Conservation (phyloP, 2,797 vertebrate species). For the Cuniculus paca region DNA sequence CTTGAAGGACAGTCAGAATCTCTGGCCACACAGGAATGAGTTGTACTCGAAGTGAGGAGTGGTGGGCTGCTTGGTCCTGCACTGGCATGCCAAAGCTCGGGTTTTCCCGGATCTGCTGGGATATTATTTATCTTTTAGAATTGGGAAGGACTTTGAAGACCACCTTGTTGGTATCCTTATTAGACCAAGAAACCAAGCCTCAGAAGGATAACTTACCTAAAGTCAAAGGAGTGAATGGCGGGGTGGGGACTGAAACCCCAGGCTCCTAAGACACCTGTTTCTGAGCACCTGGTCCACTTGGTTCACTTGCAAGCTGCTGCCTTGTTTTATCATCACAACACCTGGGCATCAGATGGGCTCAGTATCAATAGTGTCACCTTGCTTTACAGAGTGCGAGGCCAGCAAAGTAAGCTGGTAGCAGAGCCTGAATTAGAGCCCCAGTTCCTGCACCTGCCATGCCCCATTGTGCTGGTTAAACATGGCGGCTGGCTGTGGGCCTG, state of each 20-base stretch:
- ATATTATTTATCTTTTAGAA: conserved; percentile 2
- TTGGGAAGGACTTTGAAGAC: conserved; percentile 4
- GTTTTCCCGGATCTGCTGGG: neutral
- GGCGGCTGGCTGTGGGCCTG: neutral
- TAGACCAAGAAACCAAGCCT: conserved; percentile 12
- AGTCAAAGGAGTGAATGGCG: neutral
- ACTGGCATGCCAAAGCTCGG: neutral
- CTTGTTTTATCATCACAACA: neutral
- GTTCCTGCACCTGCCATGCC: neutral
- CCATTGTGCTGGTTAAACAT: neutral
- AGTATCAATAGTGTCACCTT: neutral
- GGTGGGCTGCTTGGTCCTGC: neutral
- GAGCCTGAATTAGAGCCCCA: neutral
- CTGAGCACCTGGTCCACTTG: neutral
- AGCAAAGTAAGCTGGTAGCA: neutral
- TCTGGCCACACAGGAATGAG: neutral
- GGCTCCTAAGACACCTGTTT: neutral
- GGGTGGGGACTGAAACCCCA: neutral
- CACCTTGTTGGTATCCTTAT: neutral
- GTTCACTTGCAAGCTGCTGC: neutral
- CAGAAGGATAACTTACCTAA: neutral
- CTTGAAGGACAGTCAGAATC: neutral
- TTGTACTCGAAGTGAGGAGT: neutral
- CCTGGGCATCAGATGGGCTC: neutral
- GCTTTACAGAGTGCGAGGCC: neutral